These are phyloP conservation scores for Chamaetylas fuelleborni DNA, from an alignment of 2,113 vertebrate genomes.

Conservation along the genomic window DNA sequence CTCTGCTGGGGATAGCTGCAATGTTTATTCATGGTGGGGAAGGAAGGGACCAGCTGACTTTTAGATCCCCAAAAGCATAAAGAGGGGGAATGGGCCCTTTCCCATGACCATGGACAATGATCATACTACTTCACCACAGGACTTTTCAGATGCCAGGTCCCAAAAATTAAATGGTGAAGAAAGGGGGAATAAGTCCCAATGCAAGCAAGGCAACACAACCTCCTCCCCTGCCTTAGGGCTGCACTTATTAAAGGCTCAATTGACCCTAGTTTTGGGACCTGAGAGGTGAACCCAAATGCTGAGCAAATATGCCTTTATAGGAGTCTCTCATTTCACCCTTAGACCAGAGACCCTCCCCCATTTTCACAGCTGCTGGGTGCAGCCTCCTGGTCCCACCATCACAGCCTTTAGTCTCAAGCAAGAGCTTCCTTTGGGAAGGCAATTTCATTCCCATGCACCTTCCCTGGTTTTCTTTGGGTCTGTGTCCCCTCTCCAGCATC, in stretches of 20 bases:
- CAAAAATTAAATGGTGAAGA: background rate
- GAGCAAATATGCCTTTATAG: background rate
- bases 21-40: background rate
- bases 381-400: background rate
- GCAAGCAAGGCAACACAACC: background rate
- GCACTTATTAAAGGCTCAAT: background rate
- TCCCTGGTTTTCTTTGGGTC: background rate
- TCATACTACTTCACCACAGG: fast-evolving
- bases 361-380: background rate
- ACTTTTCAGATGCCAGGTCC: background rate
- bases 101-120: background rate
- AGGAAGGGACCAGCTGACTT: background rate
- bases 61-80: fast-evolving
- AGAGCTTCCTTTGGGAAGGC: background rate
- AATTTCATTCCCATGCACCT: background rate
- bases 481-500: background rate
- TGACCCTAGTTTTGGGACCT: background rate
- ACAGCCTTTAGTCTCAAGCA: background rate
- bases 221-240: background rate
- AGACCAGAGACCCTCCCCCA: fast-evolving
- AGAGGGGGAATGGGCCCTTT: background rate
- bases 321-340: background rate
- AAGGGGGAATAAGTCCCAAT: background rate
- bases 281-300: background rate
- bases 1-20: background rate